A percentile compares a stretch with the other conserved stretches of the same genome.
Evolutionary conservation across 2,113 vertebrate species (phyloP).

Genomic region (Callorhinus ursinus): DNA sequence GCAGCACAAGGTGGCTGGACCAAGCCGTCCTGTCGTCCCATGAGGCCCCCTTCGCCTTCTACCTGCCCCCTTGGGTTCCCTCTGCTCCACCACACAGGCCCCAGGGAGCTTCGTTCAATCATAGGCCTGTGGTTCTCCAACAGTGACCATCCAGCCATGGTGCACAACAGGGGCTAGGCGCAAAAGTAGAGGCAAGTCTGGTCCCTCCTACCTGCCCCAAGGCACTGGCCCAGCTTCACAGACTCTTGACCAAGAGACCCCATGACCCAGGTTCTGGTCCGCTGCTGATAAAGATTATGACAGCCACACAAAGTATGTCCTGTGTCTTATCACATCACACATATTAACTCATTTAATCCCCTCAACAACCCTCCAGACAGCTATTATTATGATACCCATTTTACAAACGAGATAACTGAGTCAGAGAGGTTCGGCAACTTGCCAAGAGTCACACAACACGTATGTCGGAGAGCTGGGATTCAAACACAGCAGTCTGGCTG

Average conservation of each 20-base stretch:
- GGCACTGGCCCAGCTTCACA: not conserved
- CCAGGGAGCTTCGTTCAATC: not conserved
- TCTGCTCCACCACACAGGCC: not conserved
- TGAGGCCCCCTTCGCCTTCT: not conserved
- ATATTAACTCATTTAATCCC: not conserved
- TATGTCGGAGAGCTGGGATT: not conserved
- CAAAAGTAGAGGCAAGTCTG: not conserved
- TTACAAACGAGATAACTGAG: not conserved
- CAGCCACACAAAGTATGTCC: too few species aligned
- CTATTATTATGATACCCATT: not conserved
- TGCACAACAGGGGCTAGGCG: not conserved
- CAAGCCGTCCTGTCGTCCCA: not conserved
- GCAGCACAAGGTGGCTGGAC: not conserved
- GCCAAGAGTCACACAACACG: not conserved
- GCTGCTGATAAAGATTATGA: not conserved
- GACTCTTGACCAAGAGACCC: not conserved
- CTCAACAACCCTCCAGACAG: not conserved
- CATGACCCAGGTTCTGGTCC: not conserved
- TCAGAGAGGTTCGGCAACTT: not conserved
- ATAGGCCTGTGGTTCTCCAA: not conserved
- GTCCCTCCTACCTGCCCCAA: not conserved
- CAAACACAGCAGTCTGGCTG: not conserved
- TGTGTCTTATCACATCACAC: not conserved
- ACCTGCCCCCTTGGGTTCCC: not conserved
- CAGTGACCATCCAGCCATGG: accelerated